These are phyloP conservation scores for Gracilinanus agilis DNA, from an alignment of 2,113 vertebrate genomes.

Conservation along the genomic window DNA sequence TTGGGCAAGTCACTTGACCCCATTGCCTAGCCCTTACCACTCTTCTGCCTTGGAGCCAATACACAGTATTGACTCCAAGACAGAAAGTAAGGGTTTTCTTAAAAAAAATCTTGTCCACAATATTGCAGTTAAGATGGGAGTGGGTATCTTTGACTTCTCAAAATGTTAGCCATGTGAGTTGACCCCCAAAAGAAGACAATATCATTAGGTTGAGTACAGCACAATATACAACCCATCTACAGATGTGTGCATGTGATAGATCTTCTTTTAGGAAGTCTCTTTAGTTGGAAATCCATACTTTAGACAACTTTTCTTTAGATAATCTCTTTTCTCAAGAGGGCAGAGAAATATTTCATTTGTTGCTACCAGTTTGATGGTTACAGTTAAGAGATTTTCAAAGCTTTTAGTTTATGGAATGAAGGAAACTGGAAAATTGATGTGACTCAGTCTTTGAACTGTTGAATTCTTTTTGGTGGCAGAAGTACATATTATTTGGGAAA, in stretches of 20 bases:
- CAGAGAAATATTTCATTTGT: neutral
- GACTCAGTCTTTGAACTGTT: constrained; percentile 15
- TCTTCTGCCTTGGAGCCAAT: no score
- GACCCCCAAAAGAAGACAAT: neutral
- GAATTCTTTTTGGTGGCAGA: constrained; percentile 15
- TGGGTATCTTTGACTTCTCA: neutral
- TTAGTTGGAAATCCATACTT: neutral
- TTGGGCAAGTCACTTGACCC: no score
- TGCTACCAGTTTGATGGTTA: constrained; percentile 33
- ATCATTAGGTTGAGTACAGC: neutral
- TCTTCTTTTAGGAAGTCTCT: constrained; percentile 17
- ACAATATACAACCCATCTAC: neutral
- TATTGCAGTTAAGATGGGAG: neutral
- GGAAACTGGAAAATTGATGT: constrained; percentile 33
- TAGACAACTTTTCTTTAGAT: constrained; percentile 31
- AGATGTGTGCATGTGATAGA: neutral
- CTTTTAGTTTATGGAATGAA: constrained; percentile 10
- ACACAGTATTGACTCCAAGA: no score
- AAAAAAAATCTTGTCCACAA: no score
- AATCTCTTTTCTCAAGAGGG: constrained; percentile 17
- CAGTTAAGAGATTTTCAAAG: constrained; percentile 40
- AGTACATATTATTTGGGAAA: neutral
- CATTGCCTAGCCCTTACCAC: no score
- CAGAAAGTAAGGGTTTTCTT: no score
- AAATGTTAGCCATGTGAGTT: constrained; percentile 1